Conservation (phyloP, 2,113 vertebrate genomes). For the Willisornis vidua region DNA sequence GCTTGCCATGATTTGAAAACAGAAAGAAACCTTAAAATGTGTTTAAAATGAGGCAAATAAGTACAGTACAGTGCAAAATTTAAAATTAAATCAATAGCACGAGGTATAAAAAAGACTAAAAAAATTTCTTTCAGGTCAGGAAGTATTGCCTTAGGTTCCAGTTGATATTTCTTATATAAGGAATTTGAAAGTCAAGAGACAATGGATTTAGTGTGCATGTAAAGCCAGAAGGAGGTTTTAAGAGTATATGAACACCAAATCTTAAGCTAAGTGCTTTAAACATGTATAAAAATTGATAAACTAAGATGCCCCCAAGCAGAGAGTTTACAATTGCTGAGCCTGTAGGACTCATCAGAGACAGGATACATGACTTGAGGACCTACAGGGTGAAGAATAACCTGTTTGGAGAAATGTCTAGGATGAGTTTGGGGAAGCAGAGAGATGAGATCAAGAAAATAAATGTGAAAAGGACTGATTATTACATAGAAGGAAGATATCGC, state of each 20-base stretch:
- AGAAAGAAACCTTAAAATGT: background rate
- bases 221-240: background rate
- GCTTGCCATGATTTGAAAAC: background rate
- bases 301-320: background rate
- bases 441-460: background rate
- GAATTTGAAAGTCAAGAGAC: background rate
- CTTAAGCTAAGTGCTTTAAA: background rate
- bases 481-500: accelerated
- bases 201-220: background rate
- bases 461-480: background rate
- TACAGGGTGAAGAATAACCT: background rate
- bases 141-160: background rate
- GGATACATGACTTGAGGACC: background rate
- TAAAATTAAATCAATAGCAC: background rate
- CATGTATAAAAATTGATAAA: background rate
- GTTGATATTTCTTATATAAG: background rate
- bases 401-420: background rate
- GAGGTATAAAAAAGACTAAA: accelerated
- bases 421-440: background rate
- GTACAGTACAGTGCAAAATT: background rate
- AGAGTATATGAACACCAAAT: background rate
- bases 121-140: background rate
- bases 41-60: background rate
- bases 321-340: background rate
- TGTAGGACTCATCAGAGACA: background rate